Percentiles rank a stretch among this genome's conserved stretches.
These are phyloP conservation scores for Chionis minor DNA, from an alignment of 2,113 vertebrate species.

Conservation along the genomic window DNA sequence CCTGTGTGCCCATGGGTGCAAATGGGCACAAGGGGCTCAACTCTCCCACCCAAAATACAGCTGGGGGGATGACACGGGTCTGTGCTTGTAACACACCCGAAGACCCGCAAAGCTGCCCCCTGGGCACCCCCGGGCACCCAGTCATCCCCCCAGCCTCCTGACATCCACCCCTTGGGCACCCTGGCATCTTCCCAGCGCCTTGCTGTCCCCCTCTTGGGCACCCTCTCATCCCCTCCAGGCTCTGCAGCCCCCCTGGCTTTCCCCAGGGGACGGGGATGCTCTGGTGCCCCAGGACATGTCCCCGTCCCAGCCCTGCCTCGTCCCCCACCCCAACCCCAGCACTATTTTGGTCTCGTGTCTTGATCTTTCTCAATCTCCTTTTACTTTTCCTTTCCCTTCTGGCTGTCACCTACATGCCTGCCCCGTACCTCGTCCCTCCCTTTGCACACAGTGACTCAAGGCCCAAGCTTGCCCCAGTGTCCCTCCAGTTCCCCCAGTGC, in stretches of 20 bases:
- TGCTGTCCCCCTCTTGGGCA: not conserved
- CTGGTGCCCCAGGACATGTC: not conserved
- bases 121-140: too few species aligned
- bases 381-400: not conserved
- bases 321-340: rapidly evolving
- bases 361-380: not conserved
- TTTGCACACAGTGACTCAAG: conserved; percentile 28
- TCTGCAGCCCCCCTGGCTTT: not conserved
- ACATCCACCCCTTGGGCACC: not conserved
- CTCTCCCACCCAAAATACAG: not conserved
- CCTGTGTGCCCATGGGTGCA: not conserved
- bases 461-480: not conserved
- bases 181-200: not conserved
- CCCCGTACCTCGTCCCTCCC: not conserved
- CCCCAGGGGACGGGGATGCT: not conserved
- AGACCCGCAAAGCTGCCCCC: not conserved
- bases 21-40: not conserved
- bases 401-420: not conserved
- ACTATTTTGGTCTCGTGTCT: not conserved
- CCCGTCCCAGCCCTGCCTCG: not conserved
- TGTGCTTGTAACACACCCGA: not conserved
- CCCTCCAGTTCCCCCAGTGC: not conserved
- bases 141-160: not conserved
- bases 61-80: rapidly evolving
- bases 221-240: not conserved